phyloP scores from a whole-genome alignment of 2,113 vertebrate genomes.

The Odontophorus gujanensis region DNA sequence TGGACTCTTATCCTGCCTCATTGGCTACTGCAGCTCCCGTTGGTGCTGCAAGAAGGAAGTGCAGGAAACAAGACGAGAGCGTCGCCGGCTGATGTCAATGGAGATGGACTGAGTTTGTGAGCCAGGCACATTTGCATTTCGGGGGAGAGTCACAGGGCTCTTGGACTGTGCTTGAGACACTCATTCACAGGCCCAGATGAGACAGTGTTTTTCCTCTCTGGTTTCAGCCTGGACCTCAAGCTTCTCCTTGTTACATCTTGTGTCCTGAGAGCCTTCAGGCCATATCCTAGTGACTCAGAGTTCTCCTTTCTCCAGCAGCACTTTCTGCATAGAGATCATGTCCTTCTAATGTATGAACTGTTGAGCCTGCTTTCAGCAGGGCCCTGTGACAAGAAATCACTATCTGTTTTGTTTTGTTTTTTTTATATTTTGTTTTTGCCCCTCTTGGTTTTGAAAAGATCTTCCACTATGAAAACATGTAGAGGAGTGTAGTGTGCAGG shows the following conservation, averaged over 20 bases:
- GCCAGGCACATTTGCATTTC: neutral
- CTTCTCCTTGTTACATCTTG: constrained; percentile 54
- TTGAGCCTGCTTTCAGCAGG: constrained; percentile 63
- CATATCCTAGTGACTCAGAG: constrained; percentile 57
- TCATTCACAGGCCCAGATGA: constrained; percentile 38
- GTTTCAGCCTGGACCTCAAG: constrained; percentile 76
- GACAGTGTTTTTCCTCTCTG: constrained; percentile 57
- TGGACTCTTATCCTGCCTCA: constrained; percentile 91
- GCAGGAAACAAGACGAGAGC: constrained; percentile 83
- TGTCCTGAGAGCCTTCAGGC: constrained; percentile 63
- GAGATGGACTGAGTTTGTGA: constrained; percentile 89
- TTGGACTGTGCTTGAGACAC: constrained; percentile 30
- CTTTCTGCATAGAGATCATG: constrained; percentile 67
- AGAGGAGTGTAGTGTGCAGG: constrained; percentile 8
- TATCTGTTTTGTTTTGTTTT: neutral
- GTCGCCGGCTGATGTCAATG: constrained; percentile 91
- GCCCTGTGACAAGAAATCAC: constrained; percentile 64
- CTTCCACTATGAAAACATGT: neutral
- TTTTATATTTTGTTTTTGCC: neutral
- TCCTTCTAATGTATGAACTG: constrained; percentile 42
- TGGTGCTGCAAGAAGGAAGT: constrained; percentile 91
- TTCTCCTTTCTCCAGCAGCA: constrained; percentile 73
- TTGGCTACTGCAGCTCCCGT: constrained; percentile 90
- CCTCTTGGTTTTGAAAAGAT: neutral
- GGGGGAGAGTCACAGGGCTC: constrained; percentile 29